phyloP scores from a whole-genome alignment of 2,888 invertebrate species.

The Sarcophaga subvicina region DNA sequence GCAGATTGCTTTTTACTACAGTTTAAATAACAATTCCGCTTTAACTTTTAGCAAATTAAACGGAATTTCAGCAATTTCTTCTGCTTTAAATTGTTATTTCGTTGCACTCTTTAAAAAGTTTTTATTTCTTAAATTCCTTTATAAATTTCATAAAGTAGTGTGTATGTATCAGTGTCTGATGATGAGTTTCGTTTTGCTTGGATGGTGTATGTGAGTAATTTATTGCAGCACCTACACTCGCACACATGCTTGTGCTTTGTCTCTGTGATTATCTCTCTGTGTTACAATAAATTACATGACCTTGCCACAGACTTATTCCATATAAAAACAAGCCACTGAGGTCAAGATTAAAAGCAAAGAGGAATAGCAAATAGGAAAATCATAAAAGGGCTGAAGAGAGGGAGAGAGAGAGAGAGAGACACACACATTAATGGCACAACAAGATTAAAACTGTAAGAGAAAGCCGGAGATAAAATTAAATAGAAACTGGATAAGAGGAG shows the following conservation, averaged over 20 bases:
- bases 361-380: neutral
- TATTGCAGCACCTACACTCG: too few relatives aligned
- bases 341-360: slow-evolving; percentile 41
- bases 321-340: slow-evolving; percentile 43
- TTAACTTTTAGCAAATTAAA: too few relatives aligned
- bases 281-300: slow-evolving; percentile 43
- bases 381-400: neutral
- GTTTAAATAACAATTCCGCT: too few relatives aligned
- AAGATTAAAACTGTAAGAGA: neutral
- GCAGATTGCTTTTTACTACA: too few relatives aligned
- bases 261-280: neutral
- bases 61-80: too few relatives aligned
- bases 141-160: too few relatives aligned
- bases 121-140: too few relatives aligned
- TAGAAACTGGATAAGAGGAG: neutral
- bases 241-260: neutral
- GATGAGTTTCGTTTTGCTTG: too few relatives aligned
- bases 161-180: too few relatives aligned
- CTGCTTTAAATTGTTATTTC: too few relatives aligned
- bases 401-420: neutral
- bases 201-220: too few relatives aligned
- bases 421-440: neutral
- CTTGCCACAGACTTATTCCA: slow-evolving; percentile 40
- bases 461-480: neutral
- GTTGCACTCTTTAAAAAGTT: too few relatives aligned